Evolutionary conservation across 2,797 vertebrate genomes (phyloP).

Genomic region (Xenentodon cancila): DNA sequence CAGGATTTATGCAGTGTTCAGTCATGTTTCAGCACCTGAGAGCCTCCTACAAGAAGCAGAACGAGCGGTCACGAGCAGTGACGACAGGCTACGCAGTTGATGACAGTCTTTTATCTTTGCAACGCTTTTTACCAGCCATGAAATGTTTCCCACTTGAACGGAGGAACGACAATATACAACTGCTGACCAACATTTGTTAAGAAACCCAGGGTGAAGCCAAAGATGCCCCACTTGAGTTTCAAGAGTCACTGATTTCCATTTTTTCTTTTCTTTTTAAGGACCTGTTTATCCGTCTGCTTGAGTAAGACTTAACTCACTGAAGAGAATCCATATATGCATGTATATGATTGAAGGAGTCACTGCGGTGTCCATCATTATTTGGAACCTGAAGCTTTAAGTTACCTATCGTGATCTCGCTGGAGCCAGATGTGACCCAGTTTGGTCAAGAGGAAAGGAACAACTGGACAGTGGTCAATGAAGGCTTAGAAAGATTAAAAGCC

Average conservation of each 20-base stretch:
- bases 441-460: no score
- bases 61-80: constrained; percentile 28
- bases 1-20: constrained; percentile 27
- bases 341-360: no score
- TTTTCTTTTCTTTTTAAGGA: constrained; percentile 5
- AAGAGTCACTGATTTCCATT: constrained; percentile 24
- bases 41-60: constrained; percentile 51
- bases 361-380: no score
- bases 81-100: constrained; percentile 6
- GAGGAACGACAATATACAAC: constrained; percentile 29
- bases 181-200: constrained; percentile 35
- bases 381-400: no score
- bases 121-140: constrained; percentile 17
- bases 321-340: background rate
- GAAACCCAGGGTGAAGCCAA: constrained; percentile 26
- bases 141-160: constrained; percentile 42
- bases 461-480: no score
- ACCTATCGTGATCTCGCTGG: no score
- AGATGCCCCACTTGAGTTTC: constrained; percentile 34
- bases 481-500: no score
- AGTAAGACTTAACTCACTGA: constrained; percentile 28
- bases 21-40: constrained; percentile 33
- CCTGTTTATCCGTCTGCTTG: constrained; percentile 32
- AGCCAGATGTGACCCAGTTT: no score
- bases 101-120: background rate